Evolutionary conservation across 2,113 vertebrate species (phyloP).

Genomic region (Mesembrinibis cayennensis): DNA sequence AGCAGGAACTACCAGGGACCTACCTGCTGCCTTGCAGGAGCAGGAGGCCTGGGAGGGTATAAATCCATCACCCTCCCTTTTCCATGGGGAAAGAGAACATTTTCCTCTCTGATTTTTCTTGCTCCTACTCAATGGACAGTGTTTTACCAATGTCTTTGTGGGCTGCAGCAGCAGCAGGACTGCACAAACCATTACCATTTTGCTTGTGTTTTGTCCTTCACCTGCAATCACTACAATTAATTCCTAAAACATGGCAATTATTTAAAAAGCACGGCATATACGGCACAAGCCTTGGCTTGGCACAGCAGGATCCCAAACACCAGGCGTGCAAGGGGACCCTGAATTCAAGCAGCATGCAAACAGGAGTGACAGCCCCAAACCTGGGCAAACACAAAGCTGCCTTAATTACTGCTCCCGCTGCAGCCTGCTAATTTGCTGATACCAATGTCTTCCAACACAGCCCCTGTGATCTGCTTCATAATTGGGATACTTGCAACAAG

Average conservation of each 20-base stretch:
- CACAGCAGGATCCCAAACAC: background rate
- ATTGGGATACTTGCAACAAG: background rate
- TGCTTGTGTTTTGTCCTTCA: background rate
- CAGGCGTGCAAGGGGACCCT: background rate
- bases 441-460: background rate
- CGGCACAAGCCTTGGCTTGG: background rate
- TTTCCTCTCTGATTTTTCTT: background rate
- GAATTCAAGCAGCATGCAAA: background rate
- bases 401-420: background rate
- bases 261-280: background rate
- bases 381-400: background rate
- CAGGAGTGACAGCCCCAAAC: background rate
- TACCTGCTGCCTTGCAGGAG: background rate
- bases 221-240: background rate
- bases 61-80: background rate
- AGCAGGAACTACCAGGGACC: background rate
- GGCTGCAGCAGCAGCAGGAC: background rate
- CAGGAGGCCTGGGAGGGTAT: background rate
- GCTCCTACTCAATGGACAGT: fast-evolving
- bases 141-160: fast-evolving
- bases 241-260: background rate
- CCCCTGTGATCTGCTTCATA: background rate
- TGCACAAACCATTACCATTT: background rate
- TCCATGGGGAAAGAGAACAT: background rate
- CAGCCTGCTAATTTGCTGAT: conserved; percentile 36